A percentile compares a stretch with the other conserved stretches of the same genome.
phyloP scores from a whole-genome alignment of 2,113 vertebrate species.

The Panthera tigris region DNA sequence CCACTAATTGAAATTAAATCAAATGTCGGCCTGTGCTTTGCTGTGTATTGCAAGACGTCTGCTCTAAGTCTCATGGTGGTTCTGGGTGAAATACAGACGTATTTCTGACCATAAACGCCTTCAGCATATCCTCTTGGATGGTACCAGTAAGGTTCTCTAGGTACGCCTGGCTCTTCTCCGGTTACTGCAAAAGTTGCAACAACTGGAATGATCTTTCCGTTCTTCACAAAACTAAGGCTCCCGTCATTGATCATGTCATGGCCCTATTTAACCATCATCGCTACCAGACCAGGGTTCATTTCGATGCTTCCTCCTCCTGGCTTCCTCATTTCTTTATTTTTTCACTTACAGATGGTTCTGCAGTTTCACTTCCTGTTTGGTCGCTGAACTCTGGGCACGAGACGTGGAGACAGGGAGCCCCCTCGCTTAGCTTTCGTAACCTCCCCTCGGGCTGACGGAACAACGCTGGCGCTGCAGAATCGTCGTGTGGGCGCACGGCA shows the following conservation, averaged over 20 bases:
- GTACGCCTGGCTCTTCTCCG: conserved; percentile 95
- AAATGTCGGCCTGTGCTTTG: conserved; percentile 80
- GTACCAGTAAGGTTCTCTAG: conserved; percentile 95
- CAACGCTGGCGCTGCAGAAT: fast-evolving
- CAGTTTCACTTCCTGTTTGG: conserved; percentile 69
- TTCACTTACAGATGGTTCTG: conserved; percentile 39
- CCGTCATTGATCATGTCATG: not conserved
- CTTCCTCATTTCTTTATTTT: conserved; percentile 73
- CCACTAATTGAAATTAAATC: not conserved
- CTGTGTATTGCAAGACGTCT: conserved; percentile 97
- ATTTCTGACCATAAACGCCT: conserved; percentile 99
- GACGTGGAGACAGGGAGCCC: not conserved
- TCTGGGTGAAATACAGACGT: conserved; percentile 98
- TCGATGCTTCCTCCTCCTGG: conserved; percentile 35
- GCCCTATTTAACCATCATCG: not conserved
- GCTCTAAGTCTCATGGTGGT: conserved; percentile 95
- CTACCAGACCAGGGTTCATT: not conserved
- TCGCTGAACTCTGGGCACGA: not conserved
- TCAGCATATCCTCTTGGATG: conserved; percentile 98
- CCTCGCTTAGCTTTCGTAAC: not conserved
- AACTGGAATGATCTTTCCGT: conserved; percentile 67
- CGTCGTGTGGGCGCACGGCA: not conserved
- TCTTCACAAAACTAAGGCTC: not conserved
- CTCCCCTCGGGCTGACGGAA: not conserved
- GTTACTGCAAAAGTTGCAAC: conserved; percentile 96